Evolutionary conservation across 1,140 invertebrate genomes (phyloP), one percentile per base, ranked within the genome.

Genomic region (Megathymus violae): DNA sequence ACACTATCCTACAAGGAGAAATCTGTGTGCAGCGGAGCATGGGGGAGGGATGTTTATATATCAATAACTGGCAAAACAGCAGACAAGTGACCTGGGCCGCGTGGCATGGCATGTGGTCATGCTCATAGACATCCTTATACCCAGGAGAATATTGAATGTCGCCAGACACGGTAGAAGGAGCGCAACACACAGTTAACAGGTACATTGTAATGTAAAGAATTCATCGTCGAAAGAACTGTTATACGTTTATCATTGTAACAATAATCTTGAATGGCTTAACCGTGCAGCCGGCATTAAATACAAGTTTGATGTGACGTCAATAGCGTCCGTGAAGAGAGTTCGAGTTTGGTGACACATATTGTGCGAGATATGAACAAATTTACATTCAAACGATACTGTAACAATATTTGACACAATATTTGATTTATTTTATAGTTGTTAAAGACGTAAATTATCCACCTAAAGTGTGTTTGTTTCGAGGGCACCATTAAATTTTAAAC

Each of bases 271-370:
- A 41, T 14, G 25, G 31, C n/a, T 48, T 48, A 61, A 16, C 46
- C 34, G 48, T 56, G 27, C 27, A 36, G 31, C 15, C 44, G 25
- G 47, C 17, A n/a, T n/a, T n/a, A n/a, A 15, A 47, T 62, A 67
- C 44, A 66, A 47, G 48, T 38, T 58, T 17, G 17, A 58, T 17
- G 52, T 78, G 77, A 80, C 77, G 77, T 75, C 77, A 80, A 70
- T 70, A 40, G 15, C 54, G 70, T 74, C 72, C 68, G 40, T 68
- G 67, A 80, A 54, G 60, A 47, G 27, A 59, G 46, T 41, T 62
- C 59, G 16, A 46, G 58, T 64, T 62, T 64, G 62, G 62, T 67
- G 50, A 63, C 58, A 71, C 43, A 40, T 38, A 46, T 59, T 41
- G 46, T 50, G 51, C 41, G 44, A 50, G 64, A 44, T 67, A 62